Evolutionary conservation across 2,797 vertebrate species (phyloP).

Genomic region (Aeoliscus strigatus): DNA sequence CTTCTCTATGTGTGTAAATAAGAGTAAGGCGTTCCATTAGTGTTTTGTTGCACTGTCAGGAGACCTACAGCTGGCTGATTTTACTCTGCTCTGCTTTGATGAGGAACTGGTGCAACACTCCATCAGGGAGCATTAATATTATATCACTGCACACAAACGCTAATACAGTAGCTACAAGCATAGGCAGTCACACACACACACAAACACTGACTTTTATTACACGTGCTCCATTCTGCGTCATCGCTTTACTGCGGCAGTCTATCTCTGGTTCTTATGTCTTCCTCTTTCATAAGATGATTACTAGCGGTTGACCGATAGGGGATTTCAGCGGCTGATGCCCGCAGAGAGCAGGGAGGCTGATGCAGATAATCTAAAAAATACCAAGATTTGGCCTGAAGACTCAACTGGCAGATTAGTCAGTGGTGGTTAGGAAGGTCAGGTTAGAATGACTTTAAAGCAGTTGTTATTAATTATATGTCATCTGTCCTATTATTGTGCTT

Average conservation of each 20-base stretch:
- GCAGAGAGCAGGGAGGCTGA: too few relatives aligned
- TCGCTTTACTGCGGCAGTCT: slow-evolving; percentile 29
- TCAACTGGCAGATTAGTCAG: too few relatives aligned
- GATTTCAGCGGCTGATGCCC: too few relatives aligned
- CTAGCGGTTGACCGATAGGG: neutral
- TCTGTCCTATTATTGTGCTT: slow-evolving; percentile 5
- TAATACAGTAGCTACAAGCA: slow-evolving; percentile 8
- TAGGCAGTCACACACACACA: slow-evolving; percentile 8
- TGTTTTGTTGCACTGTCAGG: slow-evolving; percentile 47
- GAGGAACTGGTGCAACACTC: slow-evolving; percentile 59
- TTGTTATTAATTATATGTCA: neutral
- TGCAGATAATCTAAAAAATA: too few relatives aligned
- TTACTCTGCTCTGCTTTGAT: slow-evolving; percentile 53
- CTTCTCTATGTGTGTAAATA: too few relatives aligned
- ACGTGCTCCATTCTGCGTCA: slow-evolving; percentile 30
- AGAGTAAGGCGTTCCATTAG: slow-evolving; percentile 22
- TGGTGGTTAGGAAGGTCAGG: too few relatives aligned
- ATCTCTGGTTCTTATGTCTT: neutral
- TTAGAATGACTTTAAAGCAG: slow-evolving; percentile 3
- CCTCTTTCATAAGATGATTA: neutral
- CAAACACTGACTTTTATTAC: slow-evolving; percentile 11
- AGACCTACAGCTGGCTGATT: slow-evolving; percentile 46
- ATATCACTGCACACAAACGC: slow-evolving; percentile 25
- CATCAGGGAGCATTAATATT: slow-evolving; percentile 64
- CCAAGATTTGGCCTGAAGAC: too few relatives aligned